phyloP scores from a whole-genome alignment of 1,140 invertebrate genomes.

The Heliconius hewitsoni region DNA sequence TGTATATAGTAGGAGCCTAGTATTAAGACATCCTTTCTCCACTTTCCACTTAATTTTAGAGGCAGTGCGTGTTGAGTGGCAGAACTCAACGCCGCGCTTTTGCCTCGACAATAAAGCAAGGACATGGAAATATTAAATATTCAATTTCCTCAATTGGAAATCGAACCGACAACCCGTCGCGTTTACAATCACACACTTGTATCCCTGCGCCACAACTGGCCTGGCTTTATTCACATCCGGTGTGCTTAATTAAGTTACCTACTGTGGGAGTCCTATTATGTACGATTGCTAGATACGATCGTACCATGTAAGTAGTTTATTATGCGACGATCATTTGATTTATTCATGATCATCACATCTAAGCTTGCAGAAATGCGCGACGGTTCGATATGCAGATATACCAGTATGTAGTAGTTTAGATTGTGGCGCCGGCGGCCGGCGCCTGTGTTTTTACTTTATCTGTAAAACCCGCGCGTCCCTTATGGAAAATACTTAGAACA shows the following conservation, averaged over 20 bases:
- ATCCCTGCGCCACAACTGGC: no score
- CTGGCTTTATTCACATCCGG: neutral
- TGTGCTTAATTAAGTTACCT: neutral
- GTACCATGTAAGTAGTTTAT: constrained; percentile 41
- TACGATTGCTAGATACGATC: constrained; percentile 32
- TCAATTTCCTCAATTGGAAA: no score
- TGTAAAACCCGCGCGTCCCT: constrained; percentile 50
- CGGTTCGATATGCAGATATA: constrained; percentile 57
- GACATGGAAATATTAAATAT: no score
- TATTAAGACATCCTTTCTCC: no score
- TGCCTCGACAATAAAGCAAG: no score
- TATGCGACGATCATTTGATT: constrained; percentile 53
- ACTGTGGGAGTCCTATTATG: constrained; percentile 28
- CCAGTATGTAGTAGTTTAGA: constrained; percentile 49
- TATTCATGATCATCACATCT: constrained; percentile 59
- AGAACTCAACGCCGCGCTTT: no score
- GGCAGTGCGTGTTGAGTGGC: no score
- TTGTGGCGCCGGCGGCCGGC: constrained; percentile 48
- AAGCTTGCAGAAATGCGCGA: constrained; percentile 49
- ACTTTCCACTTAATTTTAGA: no score
- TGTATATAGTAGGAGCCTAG: no score
- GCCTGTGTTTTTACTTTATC: constrained; percentile 28
- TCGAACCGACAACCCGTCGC: no score
- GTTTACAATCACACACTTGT: no score
- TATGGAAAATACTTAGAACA: constrained; percentile 47